A percentile compares a stretch with the other conserved stretches of the same genome.
Conservation (phyloP, 2,113 vertebrate species). For the Oreochromis tanganicae region DNA sequence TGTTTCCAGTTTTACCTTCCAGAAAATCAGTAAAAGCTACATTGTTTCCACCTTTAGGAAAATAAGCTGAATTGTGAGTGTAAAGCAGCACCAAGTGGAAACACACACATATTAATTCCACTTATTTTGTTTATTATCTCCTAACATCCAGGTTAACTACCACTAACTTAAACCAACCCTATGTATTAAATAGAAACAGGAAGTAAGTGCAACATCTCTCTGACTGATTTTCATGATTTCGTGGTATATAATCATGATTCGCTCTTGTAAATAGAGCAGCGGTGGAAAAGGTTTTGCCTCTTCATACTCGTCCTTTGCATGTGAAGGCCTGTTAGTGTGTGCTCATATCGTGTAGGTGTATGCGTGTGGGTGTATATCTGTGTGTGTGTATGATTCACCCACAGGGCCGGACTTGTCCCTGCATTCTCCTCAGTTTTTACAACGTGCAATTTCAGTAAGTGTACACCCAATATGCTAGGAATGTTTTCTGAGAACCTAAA, state of each 20-base stretch:
- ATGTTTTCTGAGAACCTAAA: not conserved
- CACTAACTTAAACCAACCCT: not conserved
- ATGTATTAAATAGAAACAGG: not conserved
- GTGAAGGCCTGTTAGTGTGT: slow-evolving; percentile 14
- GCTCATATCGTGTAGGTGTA: not conserved
- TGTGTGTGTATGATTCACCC: not conserved
- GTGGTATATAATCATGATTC: not conserved
- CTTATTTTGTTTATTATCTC: not conserved
- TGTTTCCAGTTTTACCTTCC: not conserved
- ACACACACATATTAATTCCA: not conserved
- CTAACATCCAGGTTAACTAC: not conserved
- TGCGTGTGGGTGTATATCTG: not conserved
- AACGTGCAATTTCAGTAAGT: not conserved
- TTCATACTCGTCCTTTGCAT: not conserved
- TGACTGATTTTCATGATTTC: not conserved
- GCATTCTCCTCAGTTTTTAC: slow-evolving; percentile 14
- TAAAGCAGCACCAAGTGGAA: not conserved
- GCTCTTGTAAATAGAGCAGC: not conserved
- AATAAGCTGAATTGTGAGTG: not conserved
- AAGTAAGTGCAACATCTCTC: not conserved
- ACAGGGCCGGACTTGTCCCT: slow-evolving; percentile 34
- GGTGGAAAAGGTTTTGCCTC: not conserved
- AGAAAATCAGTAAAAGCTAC: not conserved
- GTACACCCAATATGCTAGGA: not conserved
- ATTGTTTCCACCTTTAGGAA: not conserved